Conservation (phyloP, 2,113 vertebrate species). For the Hylia prasina region DNA sequence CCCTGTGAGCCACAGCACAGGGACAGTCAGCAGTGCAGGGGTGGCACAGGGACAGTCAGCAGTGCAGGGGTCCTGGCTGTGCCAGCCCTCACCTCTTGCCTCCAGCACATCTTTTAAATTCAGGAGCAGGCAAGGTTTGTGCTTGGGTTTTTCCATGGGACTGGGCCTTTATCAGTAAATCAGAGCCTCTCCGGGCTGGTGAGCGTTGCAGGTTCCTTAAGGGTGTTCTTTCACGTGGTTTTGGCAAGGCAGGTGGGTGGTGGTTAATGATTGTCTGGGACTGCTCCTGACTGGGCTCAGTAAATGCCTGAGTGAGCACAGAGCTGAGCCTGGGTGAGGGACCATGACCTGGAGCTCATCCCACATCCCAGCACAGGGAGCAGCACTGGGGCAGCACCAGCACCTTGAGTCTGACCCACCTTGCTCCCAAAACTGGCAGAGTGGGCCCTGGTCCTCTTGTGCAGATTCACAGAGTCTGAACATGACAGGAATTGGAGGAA, state of each 20-base stretch:
- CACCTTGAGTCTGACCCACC: accelerated
- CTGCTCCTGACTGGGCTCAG: background rate
- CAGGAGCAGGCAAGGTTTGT: accelerated
- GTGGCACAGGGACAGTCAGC: background rate
- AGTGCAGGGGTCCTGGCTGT: accelerated
- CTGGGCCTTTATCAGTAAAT: background rate
- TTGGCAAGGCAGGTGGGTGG: background rate
- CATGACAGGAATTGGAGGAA: accelerated
- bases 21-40: background rate
- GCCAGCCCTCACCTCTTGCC: background rate
- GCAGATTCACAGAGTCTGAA: background rate
- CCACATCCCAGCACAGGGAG: background rate
- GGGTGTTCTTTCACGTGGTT: background rate
- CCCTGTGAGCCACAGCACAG: accelerated
- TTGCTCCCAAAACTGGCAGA: accelerated
- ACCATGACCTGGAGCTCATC: background rate
- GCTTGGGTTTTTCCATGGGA: background rate
- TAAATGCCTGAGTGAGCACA: background rate
- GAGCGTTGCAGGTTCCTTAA: background rate
- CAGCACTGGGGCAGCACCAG: accelerated
- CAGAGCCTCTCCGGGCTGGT: accelerated
- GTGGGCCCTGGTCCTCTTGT: background rate
- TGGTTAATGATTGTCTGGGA: background rate
- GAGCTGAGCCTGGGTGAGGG: background rate
- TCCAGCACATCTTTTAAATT: background rate